Evolutionary conservation across 2,888 invertebrate species (phyloP), one percentile per base, ranked within the genome.

Genomic region (Gymnoscelis rufifasciata): DNA sequence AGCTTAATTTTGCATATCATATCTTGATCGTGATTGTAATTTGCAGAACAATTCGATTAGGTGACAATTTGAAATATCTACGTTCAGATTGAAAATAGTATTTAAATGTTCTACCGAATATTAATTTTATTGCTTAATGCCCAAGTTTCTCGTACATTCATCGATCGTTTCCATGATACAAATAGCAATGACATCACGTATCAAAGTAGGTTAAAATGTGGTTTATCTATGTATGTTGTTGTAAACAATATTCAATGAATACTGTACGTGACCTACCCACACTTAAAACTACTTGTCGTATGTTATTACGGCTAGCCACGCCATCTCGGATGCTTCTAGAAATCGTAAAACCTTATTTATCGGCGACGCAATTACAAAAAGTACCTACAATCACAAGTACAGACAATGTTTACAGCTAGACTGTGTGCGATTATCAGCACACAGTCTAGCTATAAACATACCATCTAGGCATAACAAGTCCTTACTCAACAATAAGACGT

Each of bases 241-340:
- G 44, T 40, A 38, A 57, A 57, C 46, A 53, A 51, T 47, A 48
- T 48, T 52, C 30, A 39, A 50, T 42, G 44, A 49, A 50, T 48
- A 52, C 35, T 62, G 64, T 77, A 83, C 83, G 80, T 83, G 83
- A 83, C 83, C 83, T 81, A 82, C 77, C 76, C 70, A 71, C 78
- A 77, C 76, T 67, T 71, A 54, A 51, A 47, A 38, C 52, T 44
- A 48, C 59, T 77, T 79, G 68, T 58, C 67, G 65, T 62, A 63
- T 7, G 51, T 43, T 41, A 43, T 39, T 39, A 37, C 52, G 55
- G 47, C 54, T 42, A 45, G 35, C 60, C 2, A 66, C 43, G 57
- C 57, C 60, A 59, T 62, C 46, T n/a, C n/a, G n/a, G 59, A 59
- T 49, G 45, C 43, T 54, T 51, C 54, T 53, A 54, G 54, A 59